These are phyloP conservation scores for Lithobates pipiens DNA, from an alignment of 2,797 vertebrate genomes.

Conservation along the genomic window DNA sequence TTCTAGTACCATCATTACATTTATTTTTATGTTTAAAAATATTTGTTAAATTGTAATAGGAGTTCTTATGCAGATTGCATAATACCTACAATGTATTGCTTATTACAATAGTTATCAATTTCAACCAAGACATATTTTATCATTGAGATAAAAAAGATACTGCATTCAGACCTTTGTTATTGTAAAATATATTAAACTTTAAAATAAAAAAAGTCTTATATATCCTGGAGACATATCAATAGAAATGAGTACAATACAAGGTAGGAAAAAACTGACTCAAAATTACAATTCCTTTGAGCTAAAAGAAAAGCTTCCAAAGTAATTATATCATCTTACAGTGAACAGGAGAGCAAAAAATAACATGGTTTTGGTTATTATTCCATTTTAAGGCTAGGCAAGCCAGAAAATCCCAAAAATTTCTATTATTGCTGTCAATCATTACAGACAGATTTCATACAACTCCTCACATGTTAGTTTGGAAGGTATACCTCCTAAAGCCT, in stretches of 20 bases:
- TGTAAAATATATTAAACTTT: slow-evolving; percentile 50
- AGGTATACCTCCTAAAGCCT: no score
- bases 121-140: background rate
- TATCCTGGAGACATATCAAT: slow-evolving; percentile 45
- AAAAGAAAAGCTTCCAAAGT: slow-evolving; percentile 16
- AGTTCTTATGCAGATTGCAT: background rate
- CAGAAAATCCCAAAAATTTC: no score
- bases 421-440: no score
- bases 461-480: no score
- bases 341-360: no score
- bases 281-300: slow-evolving; percentile 27
- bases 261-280: background rate
- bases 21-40: background rate
- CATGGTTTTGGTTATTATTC: no score
- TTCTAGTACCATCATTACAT: background rate
- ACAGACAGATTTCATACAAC: no score
- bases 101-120: background rate
- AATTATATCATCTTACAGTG: slow-evolving; percentile 9
- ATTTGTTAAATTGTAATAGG: background rate
- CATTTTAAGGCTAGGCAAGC: no score
- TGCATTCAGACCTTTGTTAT: slow-evolving; percentile 11
- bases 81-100: background rate
- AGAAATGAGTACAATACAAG: slow-evolving; percentile 23
- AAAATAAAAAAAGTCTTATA: slow-evolving; percentile 23
- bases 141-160: background rate